Percentiles rank a stretch among this genome's conserved stretches.
Evolutionary conservation across 2,797 vertebrate genomes (phyloP).

Genomic region (Phoeniculus purpureus): DNA sequence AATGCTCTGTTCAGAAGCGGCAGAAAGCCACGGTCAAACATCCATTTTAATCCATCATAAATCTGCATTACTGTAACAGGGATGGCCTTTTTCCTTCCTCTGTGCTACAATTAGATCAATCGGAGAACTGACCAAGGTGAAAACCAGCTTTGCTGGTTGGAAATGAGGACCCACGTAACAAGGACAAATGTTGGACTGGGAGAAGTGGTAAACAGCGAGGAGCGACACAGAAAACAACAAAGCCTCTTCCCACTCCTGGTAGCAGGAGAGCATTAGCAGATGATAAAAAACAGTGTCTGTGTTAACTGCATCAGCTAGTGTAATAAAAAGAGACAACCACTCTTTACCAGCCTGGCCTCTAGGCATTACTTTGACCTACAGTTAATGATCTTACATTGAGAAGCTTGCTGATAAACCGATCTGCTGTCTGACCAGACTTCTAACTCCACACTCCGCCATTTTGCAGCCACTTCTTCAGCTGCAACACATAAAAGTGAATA

Average conservation of each 20-base stretch:
- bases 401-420: neutral
- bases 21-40: neutral
- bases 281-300: neutral
- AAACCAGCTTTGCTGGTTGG: neutral
- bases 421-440: neutral
- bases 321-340: neutral
- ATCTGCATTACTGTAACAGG: neutral
- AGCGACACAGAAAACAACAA: neutral
- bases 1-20: neutral
- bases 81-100: neutral
- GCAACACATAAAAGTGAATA: neutral
- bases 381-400: neutral
- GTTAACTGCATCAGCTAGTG: neutral
- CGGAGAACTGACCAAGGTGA: neutral
- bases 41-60: neutral
- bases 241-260: neutral
- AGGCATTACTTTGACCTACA: neutral
- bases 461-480: neutral
- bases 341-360: slow-evolving; percentile 1
- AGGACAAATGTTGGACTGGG: neutral
- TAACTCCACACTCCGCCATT: neutral
- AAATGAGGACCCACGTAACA: neutral
- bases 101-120: neutral
- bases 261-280: neutral
- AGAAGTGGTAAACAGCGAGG: neutral